Conservation (phyloP, 2,797 vertebrate genomes). For the Limnodromus scolopaceus region DNA sequence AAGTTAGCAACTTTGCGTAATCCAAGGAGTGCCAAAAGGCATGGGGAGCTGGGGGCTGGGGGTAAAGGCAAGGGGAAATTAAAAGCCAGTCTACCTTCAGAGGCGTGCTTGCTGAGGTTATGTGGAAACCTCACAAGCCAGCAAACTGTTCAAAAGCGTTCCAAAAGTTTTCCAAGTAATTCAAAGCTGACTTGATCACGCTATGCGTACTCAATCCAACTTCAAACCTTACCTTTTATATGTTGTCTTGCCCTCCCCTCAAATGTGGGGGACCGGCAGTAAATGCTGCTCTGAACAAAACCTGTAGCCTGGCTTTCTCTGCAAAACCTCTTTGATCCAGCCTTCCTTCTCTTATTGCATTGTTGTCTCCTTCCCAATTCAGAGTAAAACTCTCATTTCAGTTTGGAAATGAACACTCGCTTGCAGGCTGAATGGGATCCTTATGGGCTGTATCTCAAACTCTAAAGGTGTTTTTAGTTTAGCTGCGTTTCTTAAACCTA, state of each 20-base stretch:
- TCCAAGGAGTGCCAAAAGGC: constrained; percentile 11
- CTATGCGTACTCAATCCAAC: not conserved
- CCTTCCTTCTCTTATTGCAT: not conserved
- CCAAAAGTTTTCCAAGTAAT: not conserved
- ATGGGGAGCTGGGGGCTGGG: not conserved
- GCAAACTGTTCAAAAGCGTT: not conserved
- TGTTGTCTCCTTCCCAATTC: constrained; percentile 12
- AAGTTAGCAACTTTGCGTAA: not conserved
- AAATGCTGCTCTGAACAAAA: constrained; percentile 26
- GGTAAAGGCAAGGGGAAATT: constrained; percentile 16
- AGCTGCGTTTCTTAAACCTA: not conserved
- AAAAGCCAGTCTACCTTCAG: not conserved
- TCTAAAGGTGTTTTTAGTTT: constrained; percentile 35
- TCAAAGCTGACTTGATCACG: not conserved
- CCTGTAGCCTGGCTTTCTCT: not conserved
- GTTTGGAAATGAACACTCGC: not conserved
- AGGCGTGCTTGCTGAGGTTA: not conserved
- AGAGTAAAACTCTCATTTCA: not conserved
- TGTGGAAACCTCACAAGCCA: not conserved
- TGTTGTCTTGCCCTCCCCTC: not conserved
- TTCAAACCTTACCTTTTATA: not conserved
- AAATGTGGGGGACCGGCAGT: not conserved
- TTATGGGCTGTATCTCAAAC: constrained; percentile 14
- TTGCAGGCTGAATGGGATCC: constrained; percentile 43
- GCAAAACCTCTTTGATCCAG: constrained; percentile 34